A percentile compares a stretch with the other conserved stretches of the same genome.
phyloP scores from a whole-genome alignment of 2,797 vertebrate species.

The Sciurus carolinensis region DNA sequence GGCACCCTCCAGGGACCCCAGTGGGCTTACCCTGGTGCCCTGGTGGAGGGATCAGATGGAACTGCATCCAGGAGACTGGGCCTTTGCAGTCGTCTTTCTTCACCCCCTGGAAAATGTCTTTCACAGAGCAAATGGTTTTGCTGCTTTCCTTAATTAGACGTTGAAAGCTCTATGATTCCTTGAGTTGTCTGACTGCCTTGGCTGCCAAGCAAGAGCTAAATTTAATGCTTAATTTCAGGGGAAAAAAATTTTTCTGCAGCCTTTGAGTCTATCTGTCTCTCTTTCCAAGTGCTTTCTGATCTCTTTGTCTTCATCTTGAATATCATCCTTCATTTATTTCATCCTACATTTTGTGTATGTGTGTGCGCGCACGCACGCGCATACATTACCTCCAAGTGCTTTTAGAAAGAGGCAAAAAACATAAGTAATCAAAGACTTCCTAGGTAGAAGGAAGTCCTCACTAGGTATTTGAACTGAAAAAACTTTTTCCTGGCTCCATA shows the following conservation, averaged over 20 bases:
- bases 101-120: constrained; percentile 44
- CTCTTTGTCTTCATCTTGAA: constrained; percentile 39
- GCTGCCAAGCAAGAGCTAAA: constrained; percentile 73
- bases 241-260: neutral
- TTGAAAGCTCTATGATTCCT: constrained; percentile 29
- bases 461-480: neutral
- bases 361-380: neutral
- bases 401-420: constrained; percentile 32
- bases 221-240: constrained; percentile 68
- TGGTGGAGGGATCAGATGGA: neutral
- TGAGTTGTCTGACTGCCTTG: neutral
- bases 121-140: constrained; percentile 42
- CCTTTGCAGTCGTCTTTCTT: neutral
- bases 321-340: constrained; percentile 35
- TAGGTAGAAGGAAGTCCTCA: constrained; percentile 13
- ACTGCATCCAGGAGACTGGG: neutral
- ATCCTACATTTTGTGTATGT: neutral
- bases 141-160: constrained; percentile 71
- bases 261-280: constrained; percentile 48
- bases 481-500: constrained; percentile 21
- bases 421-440: neutral
- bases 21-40: rapidly evolving
- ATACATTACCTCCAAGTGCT: neutral
- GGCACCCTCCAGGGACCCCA: neutral
- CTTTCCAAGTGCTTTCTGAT: constrained; percentile 52